Conservation (phyloP, 2,797 vertebrate genomes). For the Chrysocyon brachyurus region DNA sequence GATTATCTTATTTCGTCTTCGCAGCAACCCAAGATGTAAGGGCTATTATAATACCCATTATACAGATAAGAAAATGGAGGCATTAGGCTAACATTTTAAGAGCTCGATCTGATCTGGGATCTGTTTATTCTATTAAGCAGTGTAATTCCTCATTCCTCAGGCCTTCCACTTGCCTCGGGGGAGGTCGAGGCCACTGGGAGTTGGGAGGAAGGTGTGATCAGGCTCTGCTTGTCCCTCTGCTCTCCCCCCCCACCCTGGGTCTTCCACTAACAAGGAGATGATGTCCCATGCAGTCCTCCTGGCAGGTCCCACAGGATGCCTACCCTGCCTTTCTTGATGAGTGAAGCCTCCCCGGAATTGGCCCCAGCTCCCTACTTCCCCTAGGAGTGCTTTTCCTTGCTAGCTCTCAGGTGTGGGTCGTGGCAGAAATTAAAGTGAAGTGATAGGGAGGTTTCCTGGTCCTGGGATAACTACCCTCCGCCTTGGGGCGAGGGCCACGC, state of each 20-base stretch:
- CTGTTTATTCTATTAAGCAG: neutral
- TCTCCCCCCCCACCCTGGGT: too few species aligned
- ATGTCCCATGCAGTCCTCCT: neutral
- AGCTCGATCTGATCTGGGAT: neutral
- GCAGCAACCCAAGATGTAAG: neutral
- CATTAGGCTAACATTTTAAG: neutral
- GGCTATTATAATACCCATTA: neutral
- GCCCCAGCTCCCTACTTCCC: neutral
- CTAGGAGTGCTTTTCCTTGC: neutral
- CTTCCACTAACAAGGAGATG: neutral
- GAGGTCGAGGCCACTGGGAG: accelerated
- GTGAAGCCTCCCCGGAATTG: neutral
- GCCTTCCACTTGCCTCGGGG: neutral
- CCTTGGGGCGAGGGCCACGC: neutral
- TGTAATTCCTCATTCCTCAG: neutral
- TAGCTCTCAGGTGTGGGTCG: neutral
- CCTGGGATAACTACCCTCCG: neutral
- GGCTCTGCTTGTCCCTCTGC: neutral
- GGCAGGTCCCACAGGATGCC: neutral
- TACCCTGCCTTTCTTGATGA: neutral
- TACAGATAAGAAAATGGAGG: neutral
- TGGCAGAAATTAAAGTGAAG: neutral
- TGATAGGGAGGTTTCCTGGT: neutral
- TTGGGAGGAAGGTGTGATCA: neutral
- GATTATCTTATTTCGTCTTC: neutral